Base-by-base conservation (phyloP, 2,797 vertebrate species). In the Leucoraja ocellata region DNA sequence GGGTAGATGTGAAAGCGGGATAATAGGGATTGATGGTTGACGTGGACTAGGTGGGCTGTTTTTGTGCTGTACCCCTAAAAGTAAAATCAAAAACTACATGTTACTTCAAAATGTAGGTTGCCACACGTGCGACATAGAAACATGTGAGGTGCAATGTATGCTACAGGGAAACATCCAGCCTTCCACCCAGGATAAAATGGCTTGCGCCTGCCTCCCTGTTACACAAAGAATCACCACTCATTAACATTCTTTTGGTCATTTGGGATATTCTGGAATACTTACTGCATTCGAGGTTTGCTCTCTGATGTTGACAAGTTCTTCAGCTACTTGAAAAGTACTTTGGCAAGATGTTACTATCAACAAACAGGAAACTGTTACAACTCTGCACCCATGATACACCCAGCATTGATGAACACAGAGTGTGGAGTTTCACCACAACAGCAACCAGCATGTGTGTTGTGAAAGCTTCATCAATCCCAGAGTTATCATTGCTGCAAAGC, bases 261-360 rank as follows among this genome's bases (percentile, higher is more conserved):
- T 83, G n/a, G 13, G 16, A 63, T 61, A 84, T 28, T 63, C n/a
- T 84, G 25, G 61, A 88, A 65, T 88, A 88, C 63, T 88, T 88
- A 88, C 84, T 18, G n/a, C 84, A 65, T 88, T 65, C 61, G 32
- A 32, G 16, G n/a, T 68, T 88, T 88, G 61, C 39, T 68, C 14
- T 14, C 84, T 88, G n/a, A 68, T 88, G 84, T 68, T 36, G 63
- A 88, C 84, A 68, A 16, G 9, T 68, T 88, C 84, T 36, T 68
- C n/a, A 68, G 68, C 84, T 21, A 88, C 63, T 88, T 88, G 61
- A 68, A 88, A 88, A 88, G 61, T 88, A 65, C 63, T 88, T 68
- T 88, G 28, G 61, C 32, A 65, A 21, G 61, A 88, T 68, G 84
- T 36, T 74, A 32, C 65, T 86, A 86, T 36, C 84, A 65, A 88